phyloP scores from a whole-genome alignment of 2,113 vertebrate species.

The Daubentonia madagascariensis region DNA sequence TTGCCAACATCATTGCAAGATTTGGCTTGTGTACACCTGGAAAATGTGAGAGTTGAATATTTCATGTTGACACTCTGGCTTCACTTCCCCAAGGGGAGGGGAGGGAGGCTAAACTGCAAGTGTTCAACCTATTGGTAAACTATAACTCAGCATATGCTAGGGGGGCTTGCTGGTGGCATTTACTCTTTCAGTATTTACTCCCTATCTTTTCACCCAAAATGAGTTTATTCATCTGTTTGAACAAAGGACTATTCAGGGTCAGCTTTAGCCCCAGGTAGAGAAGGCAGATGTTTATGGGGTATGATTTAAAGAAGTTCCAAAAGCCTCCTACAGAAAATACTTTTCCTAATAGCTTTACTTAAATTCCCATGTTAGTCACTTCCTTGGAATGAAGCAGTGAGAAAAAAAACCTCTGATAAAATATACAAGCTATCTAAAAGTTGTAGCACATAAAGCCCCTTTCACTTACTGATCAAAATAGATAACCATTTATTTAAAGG shows the following conservation, averaged over 20 bases:
- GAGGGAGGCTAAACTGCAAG: not conserved
- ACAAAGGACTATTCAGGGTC: not conserved
- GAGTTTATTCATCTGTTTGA: not conserved
- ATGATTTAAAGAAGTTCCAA: constrained; percentile 43
- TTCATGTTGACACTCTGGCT: constrained; percentile 78
- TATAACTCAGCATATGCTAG: not conserved
- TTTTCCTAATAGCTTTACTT: constrained; percentile 51
- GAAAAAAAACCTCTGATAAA: constrained; percentile 53
- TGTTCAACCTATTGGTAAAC: constrained; percentile 43
- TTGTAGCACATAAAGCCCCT: constrained; percentile 43
- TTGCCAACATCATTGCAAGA: constrained; percentile 77
- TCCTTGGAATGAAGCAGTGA: constrained; percentile 59
- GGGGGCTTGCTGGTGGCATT: not conserved
- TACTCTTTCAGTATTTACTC: not conserved
- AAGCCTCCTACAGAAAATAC: constrained; percentile 57
- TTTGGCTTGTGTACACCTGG: constrained; percentile 84
- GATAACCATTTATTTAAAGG: constrained; percentile 43
- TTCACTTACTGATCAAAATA: constrained; percentile 57
- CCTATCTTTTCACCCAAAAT: not conserved
- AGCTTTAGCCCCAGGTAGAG: constrained; percentile 49
- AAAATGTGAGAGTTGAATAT: constrained; percentile 82
- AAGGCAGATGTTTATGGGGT: constrained; percentile 28
- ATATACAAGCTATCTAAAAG: constrained; percentile 56
- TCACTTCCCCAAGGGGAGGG: constrained; percentile 44
- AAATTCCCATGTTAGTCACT: constrained; percentile 69